Base-by-base conservation (phyloP, 1,140 invertebrate genomes). In the Apolygus lucorum region DNA sequence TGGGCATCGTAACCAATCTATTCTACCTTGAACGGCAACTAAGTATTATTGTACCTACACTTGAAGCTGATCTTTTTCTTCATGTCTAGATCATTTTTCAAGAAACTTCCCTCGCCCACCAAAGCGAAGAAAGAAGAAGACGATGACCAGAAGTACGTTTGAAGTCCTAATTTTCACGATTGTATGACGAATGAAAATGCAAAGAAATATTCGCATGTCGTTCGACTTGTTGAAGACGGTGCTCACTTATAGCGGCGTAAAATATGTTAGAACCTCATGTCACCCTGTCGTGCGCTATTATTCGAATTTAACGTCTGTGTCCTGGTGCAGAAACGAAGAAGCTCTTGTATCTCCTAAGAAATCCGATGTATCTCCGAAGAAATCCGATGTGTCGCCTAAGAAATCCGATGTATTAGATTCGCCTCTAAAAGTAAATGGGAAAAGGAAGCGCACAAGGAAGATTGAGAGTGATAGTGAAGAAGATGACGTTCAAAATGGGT, bases 401-500 rank as follows among this genome's bases (percentile, higher is more conserved):
- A 2, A 2, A 2, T 29, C 27, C 17, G 64, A 28, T 22, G 29
- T 65, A 28, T 21, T 66, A 22, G 54, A 29, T 67, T 68, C 64
- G 21, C 28, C 34, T 42, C 24, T 29, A 21, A 26, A 70, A 25
- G 63, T 17, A 42, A 27, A 62, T 27, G 42, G 17, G 17, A 70
- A 68, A 49, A 70, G 64, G n/a, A 68, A 69, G 27, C 70, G 67
- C 17, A 11, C 63, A 1, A 34, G 52, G 49, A 66, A 65, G 28
- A 69, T 68, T 28, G 21, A 63, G 22, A 70, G 69, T 28, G 69
- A 70, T 28, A 70, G 69, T 42, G 69, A 70, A 70, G 69, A 70
- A 28, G 69, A 70, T 29, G 52, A 8, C n/a, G n/a, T 52, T n/a
- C 28, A 49, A n/a, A 34, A 28, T 28, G 24, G 34, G 59, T 28